phyloP scores from a whole-genome alignment of 2,797 vertebrate species.

The Sciaenops ocellatus region DNA sequence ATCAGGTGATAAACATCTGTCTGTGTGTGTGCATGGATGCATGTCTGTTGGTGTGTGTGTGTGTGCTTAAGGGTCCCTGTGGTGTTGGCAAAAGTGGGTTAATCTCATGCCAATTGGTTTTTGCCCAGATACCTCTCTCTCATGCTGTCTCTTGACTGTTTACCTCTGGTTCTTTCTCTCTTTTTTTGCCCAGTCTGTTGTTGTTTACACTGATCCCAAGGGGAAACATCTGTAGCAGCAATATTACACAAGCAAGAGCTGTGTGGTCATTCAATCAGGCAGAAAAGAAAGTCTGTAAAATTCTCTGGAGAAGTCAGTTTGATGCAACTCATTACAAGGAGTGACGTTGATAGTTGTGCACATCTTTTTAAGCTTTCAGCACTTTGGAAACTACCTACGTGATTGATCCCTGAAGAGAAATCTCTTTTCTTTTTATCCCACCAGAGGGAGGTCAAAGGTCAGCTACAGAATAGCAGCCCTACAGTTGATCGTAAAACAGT shows the following conservation, averaged over 20 bases:
- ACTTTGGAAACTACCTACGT: not conserved
- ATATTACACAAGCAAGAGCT: conserved; percentile 21
- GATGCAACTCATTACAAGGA: conserved; percentile 1
- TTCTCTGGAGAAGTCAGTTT: conserved; percentile 25
- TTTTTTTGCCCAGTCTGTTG: conserved; percentile 8
- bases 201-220: conserved; percentile 20
- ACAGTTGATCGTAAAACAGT: not conserved
- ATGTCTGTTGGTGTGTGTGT: not conserved
- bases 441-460: conserved; percentile 30
- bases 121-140: not conserved
- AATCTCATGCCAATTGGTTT: conserved; percentile 23
- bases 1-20: conserved; percentile 31
- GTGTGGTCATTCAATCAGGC: conserved; percentile 26
- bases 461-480: conserved; percentile 6
- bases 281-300: not conserved
- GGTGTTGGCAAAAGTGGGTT: conserved; percentile 26
- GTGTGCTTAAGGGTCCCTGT: conserved; percentile 16
- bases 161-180: not conserved
- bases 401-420: conserved; percentile 8
- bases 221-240: conserved; percentile 50
- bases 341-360: not conserved
- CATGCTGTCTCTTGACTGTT: conserved; percentile 14
- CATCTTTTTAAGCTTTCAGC: conserved; percentile 27
- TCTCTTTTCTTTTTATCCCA: not conserved
- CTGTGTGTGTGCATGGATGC: not conserved